phyloP scores from a whole-genome alignment of 2,888 invertebrate genomes.

The Troides helena region DNA sequence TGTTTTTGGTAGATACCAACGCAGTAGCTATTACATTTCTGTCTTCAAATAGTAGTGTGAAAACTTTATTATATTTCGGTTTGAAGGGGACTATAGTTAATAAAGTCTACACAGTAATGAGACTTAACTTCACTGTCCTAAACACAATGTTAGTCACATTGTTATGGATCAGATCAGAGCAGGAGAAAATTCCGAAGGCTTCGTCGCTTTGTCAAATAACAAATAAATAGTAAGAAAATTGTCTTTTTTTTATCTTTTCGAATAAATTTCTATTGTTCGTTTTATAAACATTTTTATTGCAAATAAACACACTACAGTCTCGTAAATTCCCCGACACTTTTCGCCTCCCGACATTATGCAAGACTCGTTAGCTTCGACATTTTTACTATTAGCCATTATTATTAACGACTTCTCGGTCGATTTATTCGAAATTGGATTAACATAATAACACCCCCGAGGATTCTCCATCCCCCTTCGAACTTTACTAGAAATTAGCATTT shows the following conservation, averaged over 20 bases:
- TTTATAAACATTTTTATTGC: constrained; percentile 1
- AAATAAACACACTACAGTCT: constrained; percentile 2
- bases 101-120: too few relatives aligned
- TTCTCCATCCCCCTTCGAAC: constrained; percentile 5
- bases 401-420: constrained; percentile 24
- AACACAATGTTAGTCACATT: too few relatives aligned
- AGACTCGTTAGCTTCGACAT: constrained; percentile 18
- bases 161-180: too few relatives aligned
- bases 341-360: constrained; percentile 7
- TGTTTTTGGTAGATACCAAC: too few relatives aligned
- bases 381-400: constrained; percentile 29
- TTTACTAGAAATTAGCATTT: constrained; percentile 21
- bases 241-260: not conserved
- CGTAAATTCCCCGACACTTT: constrained; percentile 12
- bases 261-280: not conserved
- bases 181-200: too few relatives aligned
- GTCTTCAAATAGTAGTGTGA: too few relatives aligned
- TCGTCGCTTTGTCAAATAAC: too few relatives aligned
- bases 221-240: too few relatives aligned
- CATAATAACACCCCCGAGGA: constrained; percentile 26
- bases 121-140: too few relatives aligned
- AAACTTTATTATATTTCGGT: too few relatives aligned
- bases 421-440: constrained; percentile 28
- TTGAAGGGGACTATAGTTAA: too few relatives aligned
- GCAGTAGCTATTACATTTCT: too few relatives aligned